Evolutionary conservation across 2,888 invertebrate genomes (phyloP).

Genomic region (Philereme transversata): DNA sequence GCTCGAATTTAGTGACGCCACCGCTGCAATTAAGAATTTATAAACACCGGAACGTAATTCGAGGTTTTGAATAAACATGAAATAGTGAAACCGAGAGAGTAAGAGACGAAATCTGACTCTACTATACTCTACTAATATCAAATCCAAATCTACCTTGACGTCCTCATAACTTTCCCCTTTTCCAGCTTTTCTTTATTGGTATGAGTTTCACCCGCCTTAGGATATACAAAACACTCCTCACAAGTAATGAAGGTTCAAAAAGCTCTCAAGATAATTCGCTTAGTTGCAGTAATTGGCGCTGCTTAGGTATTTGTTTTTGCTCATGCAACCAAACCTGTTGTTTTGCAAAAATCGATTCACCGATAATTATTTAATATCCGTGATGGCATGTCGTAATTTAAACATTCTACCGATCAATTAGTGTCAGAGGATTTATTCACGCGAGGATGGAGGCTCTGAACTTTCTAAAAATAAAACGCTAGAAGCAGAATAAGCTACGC

Average conservation of each 20-base stretch:
- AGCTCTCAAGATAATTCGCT: conserved; percentile 33
- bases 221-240: not conserved
- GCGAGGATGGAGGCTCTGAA: conserved; percentile 30
- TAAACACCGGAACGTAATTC: conserved; percentile 33
- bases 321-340: conserved; percentile 38
- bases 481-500: conserved; percentile 30
- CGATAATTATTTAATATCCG: conserved; percentile 39
- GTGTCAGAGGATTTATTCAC: conserved; percentile 33
- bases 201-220: no score
- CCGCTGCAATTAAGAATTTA: conserved; percentile 34
- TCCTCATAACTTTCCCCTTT: no score
- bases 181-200: no score
- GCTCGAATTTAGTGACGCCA: conserved; percentile 30
- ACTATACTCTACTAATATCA: not conserved
- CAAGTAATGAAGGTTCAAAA: conserved; percentile 17
- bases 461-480: conserved; percentile 51
- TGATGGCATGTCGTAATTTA: conserved; percentile 40
- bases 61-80: conserved; percentile 33
- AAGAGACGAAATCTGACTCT: conserved; percentile 5
- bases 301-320: conserved; percentile 30
- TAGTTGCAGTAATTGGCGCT: conserved; percentile 34
- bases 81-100: conserved; percentile 18
- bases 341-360: conserved; percentile 39
- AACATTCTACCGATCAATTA: conserved; percentile 36
- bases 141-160: no score